Evolutionary conservation across 2,888 invertebrate species (phyloP), one percentile per base, ranked within the genome.

Genomic region (Zeuzera pyrina): DNA sequence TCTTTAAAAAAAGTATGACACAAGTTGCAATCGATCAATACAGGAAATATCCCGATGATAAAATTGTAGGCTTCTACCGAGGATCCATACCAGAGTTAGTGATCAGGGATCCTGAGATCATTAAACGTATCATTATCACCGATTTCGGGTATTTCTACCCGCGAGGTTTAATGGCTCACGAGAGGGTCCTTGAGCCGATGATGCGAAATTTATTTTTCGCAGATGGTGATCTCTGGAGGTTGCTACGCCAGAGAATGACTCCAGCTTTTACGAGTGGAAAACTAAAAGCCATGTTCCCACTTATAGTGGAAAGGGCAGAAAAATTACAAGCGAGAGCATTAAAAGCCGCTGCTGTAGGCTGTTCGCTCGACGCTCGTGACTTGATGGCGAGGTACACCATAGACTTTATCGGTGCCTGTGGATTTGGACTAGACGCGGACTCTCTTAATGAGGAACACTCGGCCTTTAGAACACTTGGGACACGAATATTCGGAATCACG

Each of bases 351-450:
- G 41, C 47, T 15, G 29, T 30, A 12, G 53, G 45, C 2, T 39
- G 33, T 2, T 33, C 57, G 12, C 32, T 64, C 6, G 70, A 67
- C 35, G 65, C 62, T 3, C 51, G 69, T 2, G 73, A 74, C 21
- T 56, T 73, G 26, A 69, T 72, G 68, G 71, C 71, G 11, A 53
- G 71, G 3, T 70, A 64, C 46, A 69, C 69, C 26, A 71, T 62
- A 6, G 70, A 71, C 41, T 67, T 70, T 41, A 70, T 70, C 35
- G 71, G 70, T 28, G 65, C 70, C 22, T 66, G 67, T 34, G 71
- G 66, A n/a, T 70, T 70, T 34, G 70, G 72, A 0, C 52, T 71
- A 26, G 66, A 72, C 10, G 55, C 62, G 0, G 60, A 70, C 36
- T 63, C 67, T 0, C 54, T 72, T 11, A 58, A 53, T 21, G 57